phyloP scores from a whole-genome alignment of 2,888 invertebrate species.

The Ypsolopha scabrella region DNA sequence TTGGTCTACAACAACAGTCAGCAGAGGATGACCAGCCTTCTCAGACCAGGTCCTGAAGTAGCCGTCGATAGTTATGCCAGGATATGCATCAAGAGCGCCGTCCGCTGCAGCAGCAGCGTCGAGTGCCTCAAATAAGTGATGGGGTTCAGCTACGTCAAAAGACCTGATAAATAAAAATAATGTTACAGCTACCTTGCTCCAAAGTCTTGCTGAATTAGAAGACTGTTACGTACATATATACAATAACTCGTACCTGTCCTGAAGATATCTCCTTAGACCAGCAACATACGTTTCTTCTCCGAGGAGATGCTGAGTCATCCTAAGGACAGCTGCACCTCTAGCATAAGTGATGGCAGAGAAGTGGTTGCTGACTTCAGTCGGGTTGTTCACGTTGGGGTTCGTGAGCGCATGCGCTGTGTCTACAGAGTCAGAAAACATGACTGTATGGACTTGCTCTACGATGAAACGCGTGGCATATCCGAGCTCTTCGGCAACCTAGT shows the following conservation, averaged over 20 bases:
- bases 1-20: slow-evolving; percentile 59
- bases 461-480: slow-evolving; percentile 68
- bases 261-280: slow-evolving; percentile 68
- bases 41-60: slow-evolving; percentile 74
- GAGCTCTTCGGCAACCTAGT: slow-evolving; percentile 39
- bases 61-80: slow-evolving; percentile 34
- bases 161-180: slow-evolving; percentile 20
- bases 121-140: slow-evolving; percentile 60
- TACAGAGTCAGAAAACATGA: slow-evolving; percentile 71
- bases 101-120: slow-evolving; percentile 39
- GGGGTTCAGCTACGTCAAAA: slow-evolving; percentile 56
- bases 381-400: slow-evolving; percentile 61
- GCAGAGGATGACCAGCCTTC: slow-evolving; percentile 71
- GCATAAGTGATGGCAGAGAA: slow-evolving; percentile 79
- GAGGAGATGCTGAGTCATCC: slow-evolving; percentile 77
- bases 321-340: slow-evolving; percentile 73
- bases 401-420: slow-evolving; percentile 71
- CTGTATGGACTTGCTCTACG: slow-evolving; percentile 74
- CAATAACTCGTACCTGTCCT: slow-evolving; percentile 38
- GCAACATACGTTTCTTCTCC: slow-evolving; percentile 59
- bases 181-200: background rate
- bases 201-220: too few species aligned
- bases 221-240: background rate
- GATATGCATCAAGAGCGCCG: slow-evolving; percentile 30
- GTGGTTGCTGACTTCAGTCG: slow-evolving; percentile 67